phyloP scores from a whole-genome alignment of 2,888 invertebrate species.

The Liodrosophila aerea region DNA sequence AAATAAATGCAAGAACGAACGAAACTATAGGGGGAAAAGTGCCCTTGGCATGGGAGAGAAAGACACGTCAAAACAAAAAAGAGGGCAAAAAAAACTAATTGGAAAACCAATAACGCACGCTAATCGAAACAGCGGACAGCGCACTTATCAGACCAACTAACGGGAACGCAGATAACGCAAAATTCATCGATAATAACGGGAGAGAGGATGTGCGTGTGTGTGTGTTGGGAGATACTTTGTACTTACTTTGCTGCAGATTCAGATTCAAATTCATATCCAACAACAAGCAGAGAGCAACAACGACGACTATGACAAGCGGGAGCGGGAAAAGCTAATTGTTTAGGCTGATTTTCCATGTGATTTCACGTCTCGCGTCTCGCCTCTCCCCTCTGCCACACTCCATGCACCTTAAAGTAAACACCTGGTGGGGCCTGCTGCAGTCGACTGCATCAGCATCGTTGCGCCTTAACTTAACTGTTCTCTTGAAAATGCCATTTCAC shows the following conservation, averaged over 20 bases:
- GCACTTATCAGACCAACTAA: slow-evolving; percentile 54
- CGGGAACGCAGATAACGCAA: slow-evolving; percentile 22
- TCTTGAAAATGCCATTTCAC: slow-evolving; percentile 47
- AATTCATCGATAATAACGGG: slow-evolving; percentile 57
- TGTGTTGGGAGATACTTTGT: background rate
- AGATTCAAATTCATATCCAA: slow-evolving; percentile 74
- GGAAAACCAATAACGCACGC: slow-evolving; percentile 69
- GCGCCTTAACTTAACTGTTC: slow-evolving; percentile 53
- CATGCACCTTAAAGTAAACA: slow-evolving; percentile 44
- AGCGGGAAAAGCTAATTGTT: slow-evolving; percentile 50
- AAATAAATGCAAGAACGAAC: too few species aligned
- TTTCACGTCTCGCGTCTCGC: background rate
- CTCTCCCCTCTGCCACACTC: background rate
- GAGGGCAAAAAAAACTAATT: slow-evolving; percentile 55
- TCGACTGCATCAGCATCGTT: slow-evolving; percentile 50
- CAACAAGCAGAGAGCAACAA: slow-evolving; percentile 37
- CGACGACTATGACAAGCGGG: slow-evolving; percentile 45
- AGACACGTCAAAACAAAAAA: slow-evolving; percentile 27
- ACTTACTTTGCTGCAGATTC: slow-evolving; percentile 81
- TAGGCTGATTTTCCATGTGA: slow-evolving; percentile 51
- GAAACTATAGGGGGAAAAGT: slow-evolving; percentile 1
- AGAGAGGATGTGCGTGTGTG: slow-evolving; percentile 18
- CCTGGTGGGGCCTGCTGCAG: slow-evolving; percentile 44
- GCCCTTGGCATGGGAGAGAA: slow-evolving; percentile 27
- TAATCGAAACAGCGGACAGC: slow-evolving; percentile 19